Base-by-base conservation (phyloP, 1,140 invertebrate genomes). In the Drosophila simulans region DNA sequence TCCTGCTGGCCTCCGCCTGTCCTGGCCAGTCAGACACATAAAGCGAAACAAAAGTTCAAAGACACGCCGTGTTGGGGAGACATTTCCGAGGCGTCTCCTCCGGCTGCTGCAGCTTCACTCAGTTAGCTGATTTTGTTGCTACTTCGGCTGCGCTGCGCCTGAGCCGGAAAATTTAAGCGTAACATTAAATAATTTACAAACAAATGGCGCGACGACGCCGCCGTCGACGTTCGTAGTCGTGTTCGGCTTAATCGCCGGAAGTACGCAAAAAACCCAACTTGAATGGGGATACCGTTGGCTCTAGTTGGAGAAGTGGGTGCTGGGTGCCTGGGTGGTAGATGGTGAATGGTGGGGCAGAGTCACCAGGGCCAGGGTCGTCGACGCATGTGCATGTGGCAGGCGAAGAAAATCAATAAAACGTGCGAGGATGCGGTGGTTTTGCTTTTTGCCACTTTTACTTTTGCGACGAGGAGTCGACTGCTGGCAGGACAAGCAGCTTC, bases 131-230 rank as follows among this genome's bases (percentile, higher is more conserved):
- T 63, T 66, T 62, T 46, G 56, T 31, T 49, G 62, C 45, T 34
- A 52, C 49, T 52, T 52, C 49, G 34, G 45, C 34, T 31, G 31
- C 57, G 43, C 59, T 68, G 65, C 37, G 59, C 74, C 75, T 79
- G 70, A 74, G 80, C 84, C 84, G 84, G 84, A 89, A 89, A 89
- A 89, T 89, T 89, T 89, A 89, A 89, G 84, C 84, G 84, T 75
- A 84, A 89, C 84, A 88, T 88, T 88, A 88, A 88, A 89, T 88
- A 88, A 88, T 88, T 88, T 84, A 88, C 84, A 83, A 89, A 88
- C 84, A 84, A 88, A 88, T 82, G 83, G 78, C 82, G 82, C 82
- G 71, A 62, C 82, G 53, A 5, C 37, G 65, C 60, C 52, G 63
- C 31, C 53, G 46, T 27, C 35, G 20, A 22, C 20, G 20, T 22